Evolutionary conservation across 2,797 vertebrate genomes (phyloP).

Genomic region (Perodicticus potto): DNA sequence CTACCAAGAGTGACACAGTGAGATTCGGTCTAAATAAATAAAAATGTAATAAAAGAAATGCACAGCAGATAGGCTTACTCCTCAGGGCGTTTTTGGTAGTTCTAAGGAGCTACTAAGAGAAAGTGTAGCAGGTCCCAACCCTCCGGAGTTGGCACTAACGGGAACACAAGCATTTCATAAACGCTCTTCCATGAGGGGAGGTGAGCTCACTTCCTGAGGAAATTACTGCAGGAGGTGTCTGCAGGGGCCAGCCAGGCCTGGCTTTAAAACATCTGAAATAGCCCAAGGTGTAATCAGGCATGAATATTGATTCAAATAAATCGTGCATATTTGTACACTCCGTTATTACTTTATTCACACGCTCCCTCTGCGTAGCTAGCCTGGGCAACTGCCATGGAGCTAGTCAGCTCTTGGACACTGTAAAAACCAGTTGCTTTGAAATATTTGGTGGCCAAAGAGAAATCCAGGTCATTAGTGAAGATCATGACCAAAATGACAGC

Average conservation of each 20-base stretch:
- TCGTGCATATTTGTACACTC: slow-evolving; percentile 84
- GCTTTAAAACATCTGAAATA: slow-evolving; percentile 80
- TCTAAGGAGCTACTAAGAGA: slow-evolving; percentile 75
- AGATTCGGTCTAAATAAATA: no score
- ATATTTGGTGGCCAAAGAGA: slow-evolving; percentile 64
- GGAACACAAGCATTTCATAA: slow-evolving; percentile 79
- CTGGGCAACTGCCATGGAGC: slow-evolving; percentile 72
- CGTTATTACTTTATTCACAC: slow-evolving; percentile 83
- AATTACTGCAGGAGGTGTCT: slow-evolving; percentile 87
- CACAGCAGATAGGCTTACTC: slow-evolving; percentile 63
- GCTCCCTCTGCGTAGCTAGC: slow-evolving; percentile 62
- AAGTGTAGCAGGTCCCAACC: neutral
- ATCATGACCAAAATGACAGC: slow-evolving; percentile 46
- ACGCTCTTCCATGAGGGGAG: slow-evolving; percentile 82
- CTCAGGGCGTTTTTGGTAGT: slow-evolving; percentile 51
- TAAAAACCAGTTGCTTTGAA: slow-evolving; percentile 66
- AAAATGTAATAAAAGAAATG: slow-evolving; percentile 53
- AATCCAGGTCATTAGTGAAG: slow-evolving; percentile 64
- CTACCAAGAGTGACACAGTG: no score
- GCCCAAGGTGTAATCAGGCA: slow-evolving; percentile 80
- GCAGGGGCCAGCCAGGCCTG: slow-evolving; percentile 86
- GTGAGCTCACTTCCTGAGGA: slow-evolving; percentile 90
- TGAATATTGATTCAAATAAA: slow-evolving; percentile 82
- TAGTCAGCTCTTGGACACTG: slow-evolving; percentile 51
- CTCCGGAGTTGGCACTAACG: slow-evolving; percentile 74